These are phyloP conservation scores for Drosophila suboccidentalis DNA, from an alignment of 2,888 invertebrate species.

Conservation along the genomic window DNA sequence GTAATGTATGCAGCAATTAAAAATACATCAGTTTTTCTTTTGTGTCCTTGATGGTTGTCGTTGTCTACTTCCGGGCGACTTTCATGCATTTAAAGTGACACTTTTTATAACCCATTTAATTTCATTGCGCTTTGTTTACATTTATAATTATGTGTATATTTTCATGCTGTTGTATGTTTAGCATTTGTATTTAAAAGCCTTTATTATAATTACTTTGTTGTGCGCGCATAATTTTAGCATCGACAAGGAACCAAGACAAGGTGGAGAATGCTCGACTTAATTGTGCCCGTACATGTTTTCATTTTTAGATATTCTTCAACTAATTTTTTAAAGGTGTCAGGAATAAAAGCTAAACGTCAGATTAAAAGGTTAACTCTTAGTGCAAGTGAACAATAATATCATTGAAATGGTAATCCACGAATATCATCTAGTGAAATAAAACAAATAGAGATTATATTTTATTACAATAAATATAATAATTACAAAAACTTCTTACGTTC, in stretches of 20 bases:
- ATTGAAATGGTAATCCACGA: neutral
- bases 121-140: constrained; percentile 46
- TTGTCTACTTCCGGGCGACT: constrained; percentile 26
- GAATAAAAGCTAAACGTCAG: neutral
- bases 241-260: neutral
- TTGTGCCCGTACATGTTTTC: neutral
- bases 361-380: neutral
- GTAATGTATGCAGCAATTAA: constrained; percentile 80
- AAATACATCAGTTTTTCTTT: constrained; percentile 68
- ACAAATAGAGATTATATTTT: no score
- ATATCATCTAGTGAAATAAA: neutral
- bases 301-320: no score
- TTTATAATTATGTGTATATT: neutral
- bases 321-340: neutral
- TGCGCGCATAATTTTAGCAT: constrained; percentile 63
- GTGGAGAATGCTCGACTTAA: neutral
- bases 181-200: constrained; percentile 42
- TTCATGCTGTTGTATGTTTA: constrained; percentile 24
- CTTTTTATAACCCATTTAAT: constrained; percentile 70
- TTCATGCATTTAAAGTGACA: constrained; percentile 42
- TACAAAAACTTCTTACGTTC: neutral
- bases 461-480: neutral
- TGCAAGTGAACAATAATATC: neutral
- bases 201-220: constrained; percentile 46
- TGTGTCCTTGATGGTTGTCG: constrained; percentile 17